Base-by-base conservation (phyloP, 2,113 vertebrate genomes). In the Sander vitreus region DNA sequence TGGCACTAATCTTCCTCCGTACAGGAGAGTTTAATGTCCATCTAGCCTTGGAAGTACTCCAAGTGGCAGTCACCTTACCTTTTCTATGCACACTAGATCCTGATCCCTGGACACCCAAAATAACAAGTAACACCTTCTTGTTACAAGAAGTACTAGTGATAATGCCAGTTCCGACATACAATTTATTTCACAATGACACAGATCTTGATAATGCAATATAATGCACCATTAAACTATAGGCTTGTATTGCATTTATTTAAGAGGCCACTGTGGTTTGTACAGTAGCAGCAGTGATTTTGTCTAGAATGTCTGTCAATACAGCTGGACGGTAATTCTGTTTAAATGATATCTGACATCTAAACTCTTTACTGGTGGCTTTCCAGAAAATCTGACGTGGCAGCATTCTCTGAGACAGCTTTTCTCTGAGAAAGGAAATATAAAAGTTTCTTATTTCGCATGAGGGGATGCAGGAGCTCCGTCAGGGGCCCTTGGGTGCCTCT, bases 401-500 rank as follows among this genome's bases (percentile, higher is more conserved):
- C 19, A 16, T 45, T 73, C 0, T 33, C 13, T 18, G 33, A 58
- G 13, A 27, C 21, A 30, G 76, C n/a, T 30, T 48, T 58, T 54
- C 27, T 47, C 30, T 25, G 43, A 16, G 43, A 47, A 74, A 58
- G 65, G 51, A 66, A 62, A 50, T 36, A 54, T 30, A 13, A 65
- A 51, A 73, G 27, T 57, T 63, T 85, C 15, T 82, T 21, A 73
- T 80, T 80, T 79, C 58, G 11, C 7, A 47, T 43, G 23, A 60
- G n/a, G 8, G n/a, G 60, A 66, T 27, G 43, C 6, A 25, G 43
- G 43, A 66, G 14, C 43, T 48, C 6, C 15, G 1, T 23, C 21
- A 5, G n/a, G n/a, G 53, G 73, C n/a, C 60, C 19, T 53, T 45
- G 19, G 53, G 50, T 62, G 48, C 27, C 62, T 67, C 7, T 13